Percentiles rank a stretch among this genome's conserved stretches.
Evolutionary conservation across 2,113 vertebrate genomes (phyloP).

Genomic region (Chlamydotis undulata): DNA sequence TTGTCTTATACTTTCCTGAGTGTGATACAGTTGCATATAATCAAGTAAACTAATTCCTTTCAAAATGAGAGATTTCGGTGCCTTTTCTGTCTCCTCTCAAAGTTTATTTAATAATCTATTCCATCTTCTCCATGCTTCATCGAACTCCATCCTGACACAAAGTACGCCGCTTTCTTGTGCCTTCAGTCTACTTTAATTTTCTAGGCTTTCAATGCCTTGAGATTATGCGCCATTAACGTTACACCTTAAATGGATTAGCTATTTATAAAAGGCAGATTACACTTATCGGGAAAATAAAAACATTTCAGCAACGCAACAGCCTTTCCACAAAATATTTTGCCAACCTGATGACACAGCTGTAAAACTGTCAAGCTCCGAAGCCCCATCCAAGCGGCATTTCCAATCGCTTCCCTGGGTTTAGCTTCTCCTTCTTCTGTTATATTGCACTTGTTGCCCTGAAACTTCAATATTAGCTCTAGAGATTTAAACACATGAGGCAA

Average conservation of each 20-base stretch:
- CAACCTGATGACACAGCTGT: not conserved
- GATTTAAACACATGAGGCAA: slow-evolving; percentile 65
- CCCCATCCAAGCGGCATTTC: not conserved
- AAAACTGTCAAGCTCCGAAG: slow-evolving; percentile 1
- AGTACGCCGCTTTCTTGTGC: slow-evolving; percentile 56
- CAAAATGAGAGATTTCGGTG: slow-evolving; percentile 71
- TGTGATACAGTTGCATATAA: slow-evolving; percentile 78
- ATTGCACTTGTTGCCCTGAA: slow-evolving; percentile 57
- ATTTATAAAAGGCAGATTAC: slow-evolving; percentile 51
- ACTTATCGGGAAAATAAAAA: slow-evolving; percentile 12
- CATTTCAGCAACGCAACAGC: not conserved
- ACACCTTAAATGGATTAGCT: slow-evolving; percentile 59
- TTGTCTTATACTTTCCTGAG: slow-evolving; percentile 78
- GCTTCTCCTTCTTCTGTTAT: slow-evolving; percentile 23
- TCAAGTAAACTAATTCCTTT: slow-evolving; percentile 78
- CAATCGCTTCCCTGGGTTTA: slow-evolving; percentile 34
- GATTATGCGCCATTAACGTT: slow-evolving; percentile 53
- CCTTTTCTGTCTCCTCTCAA: slow-evolving; percentile 60
- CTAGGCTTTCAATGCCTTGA: slow-evolving; percentile 46
- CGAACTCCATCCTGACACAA: slow-evolving; percentile 68
- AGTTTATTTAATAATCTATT: slow-evolving; percentile 74
- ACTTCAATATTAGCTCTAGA: slow-evolving; percentile 63
- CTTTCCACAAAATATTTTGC: slow-evolving; percentile 22
- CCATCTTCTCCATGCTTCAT: slow-evolving; percentile 63
- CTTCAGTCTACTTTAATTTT: slow-evolving; percentile 68